Evolutionary conservation across 2,113 vertebrate species (phyloP), one percentile per base, ranked within the genome.

Genomic region (Arizona elegans): DNA sequence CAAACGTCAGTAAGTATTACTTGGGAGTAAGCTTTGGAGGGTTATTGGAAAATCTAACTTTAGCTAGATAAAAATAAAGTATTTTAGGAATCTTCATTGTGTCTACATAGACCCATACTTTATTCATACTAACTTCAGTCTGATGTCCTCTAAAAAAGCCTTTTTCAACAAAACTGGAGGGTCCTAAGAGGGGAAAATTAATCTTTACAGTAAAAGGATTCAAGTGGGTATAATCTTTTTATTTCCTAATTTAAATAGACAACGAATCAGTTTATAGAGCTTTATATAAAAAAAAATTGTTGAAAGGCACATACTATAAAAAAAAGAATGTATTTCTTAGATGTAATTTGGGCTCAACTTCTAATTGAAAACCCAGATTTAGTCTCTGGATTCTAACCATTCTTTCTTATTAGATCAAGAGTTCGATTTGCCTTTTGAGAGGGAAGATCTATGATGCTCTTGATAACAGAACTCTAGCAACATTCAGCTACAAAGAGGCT

Each of bases 401-500:
- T 50, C 94, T 97, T 97, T 96, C 93, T 95, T 95, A 96, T 95
- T 96, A 99, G 99, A 98, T 99, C 97, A 99, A 97, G 96, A 99
- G 99, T 96, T 99, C 99, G 70, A 99, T 99, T 96, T 99, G 98
- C 97, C 99, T 99, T 96, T 97, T 99, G 95, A 98, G 99, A 87
- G 99, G 99, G 89, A 99, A 99, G 94, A 99, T 99, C 98, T 99
- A 99, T 93, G 99, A 99, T 94, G 99, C 99, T 93, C 98, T 99
- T 97, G 99, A 99, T 97, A 99, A 99, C 95, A 97, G 99, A 94
- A 98, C 98, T 5, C 97, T 99, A 85, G 99, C 99, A 95, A 99
- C 99, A 12, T 98, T 99, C 96, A 99, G 99, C 98, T 99, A 99
- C 97, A 99, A 99, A 98, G 99, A 99, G 97, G 99, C 99, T 96